Evolutionary conservation across 2,888 invertebrate genomes (phyloP), one percentile per base, ranked within the genome.

Genomic region (Mythimna loreyi): DNA sequence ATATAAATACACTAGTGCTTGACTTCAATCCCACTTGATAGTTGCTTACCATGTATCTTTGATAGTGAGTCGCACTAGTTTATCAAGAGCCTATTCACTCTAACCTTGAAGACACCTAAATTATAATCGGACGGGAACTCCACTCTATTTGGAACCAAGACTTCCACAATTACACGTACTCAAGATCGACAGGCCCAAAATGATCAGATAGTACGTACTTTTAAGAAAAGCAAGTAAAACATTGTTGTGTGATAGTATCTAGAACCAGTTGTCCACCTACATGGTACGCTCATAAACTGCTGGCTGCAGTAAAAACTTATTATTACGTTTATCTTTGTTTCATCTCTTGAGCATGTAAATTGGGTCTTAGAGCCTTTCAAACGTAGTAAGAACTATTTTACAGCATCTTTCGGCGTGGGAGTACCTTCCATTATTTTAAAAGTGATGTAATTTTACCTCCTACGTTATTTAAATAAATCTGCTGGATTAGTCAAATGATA

Each of bases 201-300:
- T 66, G 59, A 80, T 85, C 78, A 72, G 78, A 76, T 85, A 74
- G 60, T 36, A 21, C 33, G 61, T 28, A 43, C 21, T 64, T 80
- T 61, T 67, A 80, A 55, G 67, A 68, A 80, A 73, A 55, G 58
- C 23, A 61, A 56, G 50, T 61, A 43, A 50, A 72, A 64, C 58
- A 59, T 76, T 57, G 43, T 28, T 66, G 62, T 64, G 13, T 73
- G 87, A 87, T 87, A 67, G 36, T 64, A 87, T 88, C 87, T 84
- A 72, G 75, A 82, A 79, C 74, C 77, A 72, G 75, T 78, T 82
- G 78, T 62, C 67, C 78, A 74, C 66, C 55, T 63, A 45, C 56
- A 55, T 61, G 45, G 19, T 50, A 19, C n/a, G 7, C 30, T 61
- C 72, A 59, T 65, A 81, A 79, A 72, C 43, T 65, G 60, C 28